phyloP scores from a whole-genome alignment of 2,888 invertebrate species.

The Aphodius granarius region DNA sequence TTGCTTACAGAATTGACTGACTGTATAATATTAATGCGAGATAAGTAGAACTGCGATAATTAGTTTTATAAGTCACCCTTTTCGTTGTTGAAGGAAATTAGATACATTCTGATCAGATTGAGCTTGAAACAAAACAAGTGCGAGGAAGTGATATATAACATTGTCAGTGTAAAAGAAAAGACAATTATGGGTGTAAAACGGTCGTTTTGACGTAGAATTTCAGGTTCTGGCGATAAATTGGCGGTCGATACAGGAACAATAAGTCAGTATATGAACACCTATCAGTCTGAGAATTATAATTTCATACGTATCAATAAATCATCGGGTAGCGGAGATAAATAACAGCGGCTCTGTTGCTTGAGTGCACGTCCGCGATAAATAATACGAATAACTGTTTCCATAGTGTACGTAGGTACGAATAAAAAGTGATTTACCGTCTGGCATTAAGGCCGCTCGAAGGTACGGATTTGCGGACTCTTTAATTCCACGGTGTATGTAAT shows the following conservation, averaged over 20 bases:
- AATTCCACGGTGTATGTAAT: neutral
- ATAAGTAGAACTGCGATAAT: neutral
- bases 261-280: neutral
- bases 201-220: neutral
- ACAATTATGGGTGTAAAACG: neutral
- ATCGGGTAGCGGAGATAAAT: neutral
- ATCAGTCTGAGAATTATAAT: neutral
- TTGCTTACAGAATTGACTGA: too few species aligned
- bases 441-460: neutral
- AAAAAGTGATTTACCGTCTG: neutral
- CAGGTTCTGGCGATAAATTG: neutral
- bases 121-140: neutral
- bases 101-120: neutral
- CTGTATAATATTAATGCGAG: too few species aligned
- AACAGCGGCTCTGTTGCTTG: neutral
- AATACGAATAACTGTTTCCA: neutral
- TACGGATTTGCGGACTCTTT: neutral
- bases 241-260: neutral
- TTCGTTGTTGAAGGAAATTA: neutral
- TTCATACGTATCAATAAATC: neutral
- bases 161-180: neutral
- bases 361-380: neutral
- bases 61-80: neutral
- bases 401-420: neutral
- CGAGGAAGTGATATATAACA: neutral